Evolutionary conservation across 2,797 vertebrate species (phyloP), one percentile per base, ranked within the genome.

Genomic region (Pelochelys cantorii): DNA sequence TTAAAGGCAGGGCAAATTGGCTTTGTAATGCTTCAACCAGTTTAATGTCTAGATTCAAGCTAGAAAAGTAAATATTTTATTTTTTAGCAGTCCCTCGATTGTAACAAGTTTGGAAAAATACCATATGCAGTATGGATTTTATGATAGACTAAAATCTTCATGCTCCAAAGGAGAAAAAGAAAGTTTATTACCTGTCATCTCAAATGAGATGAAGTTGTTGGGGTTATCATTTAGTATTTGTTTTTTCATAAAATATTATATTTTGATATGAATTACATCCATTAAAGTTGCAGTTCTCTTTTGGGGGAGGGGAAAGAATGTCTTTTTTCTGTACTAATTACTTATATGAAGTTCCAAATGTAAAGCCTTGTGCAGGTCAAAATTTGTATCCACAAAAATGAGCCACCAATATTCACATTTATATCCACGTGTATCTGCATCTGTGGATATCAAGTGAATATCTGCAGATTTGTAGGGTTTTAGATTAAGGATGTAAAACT

Each of bases 201-300:
- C 14, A 83, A 53, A 20, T 75, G 8, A 89, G 85, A 52, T 74
- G 6, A 81, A 87, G 55, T 62, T 60, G 3, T 75, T 75, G 34
- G 5, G 89, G 82, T 93, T 88, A 79, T 79, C 4, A 20, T 88
- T 85, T 83, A 84, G 77, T 34, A 22, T 14, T 60, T 84, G 53
- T 20, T 13, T 88, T 94, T 95, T 17, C 75, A 77, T 83, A 60
- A 97, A 60, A 42, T 37, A 22, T 1, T 79, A 87, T 3, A 53
- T 81, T 84, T 52, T 78, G 18, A 9, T 60, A n/a, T 92, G 77
- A 54, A 82, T 84, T 62, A 56, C 42, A 1, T 60, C 82, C 20
- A 15, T 68, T 37, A 71, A 79, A 81, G 31, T 89, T 31, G 81
- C 62, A 74, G 86, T 3, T 74, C 7, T 86, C 25, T 7, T 15